These are phyloP conservation scores for Patiria pectinifera DNA, from an alignment of 53 echinoderm and acorn worm species.

Conservation along the genomic window DNA sequence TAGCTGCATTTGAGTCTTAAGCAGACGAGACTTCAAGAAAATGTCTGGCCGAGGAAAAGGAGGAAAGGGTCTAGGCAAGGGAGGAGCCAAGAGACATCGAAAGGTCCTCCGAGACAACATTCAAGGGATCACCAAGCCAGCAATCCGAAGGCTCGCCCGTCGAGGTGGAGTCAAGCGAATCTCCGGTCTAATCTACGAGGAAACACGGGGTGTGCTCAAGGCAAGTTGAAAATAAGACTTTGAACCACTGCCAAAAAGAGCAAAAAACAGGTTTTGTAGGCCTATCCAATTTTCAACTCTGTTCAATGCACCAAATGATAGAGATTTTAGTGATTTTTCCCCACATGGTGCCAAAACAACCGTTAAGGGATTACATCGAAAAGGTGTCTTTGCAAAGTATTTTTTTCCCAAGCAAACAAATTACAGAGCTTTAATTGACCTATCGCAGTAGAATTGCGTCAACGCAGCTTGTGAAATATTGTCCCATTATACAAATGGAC, in stretches of 20 bases:
- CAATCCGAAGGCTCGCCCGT: constrained; percentile 48
- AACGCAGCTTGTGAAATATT: no score
- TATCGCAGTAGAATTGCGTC: no score
- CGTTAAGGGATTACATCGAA: no score
- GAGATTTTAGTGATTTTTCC: no score
- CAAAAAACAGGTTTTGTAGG: no score
- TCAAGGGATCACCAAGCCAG: constrained; percentile 72
- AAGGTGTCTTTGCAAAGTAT: no score
- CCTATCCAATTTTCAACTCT: no score
- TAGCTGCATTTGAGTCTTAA: neutral
- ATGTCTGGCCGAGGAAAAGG: constrained; percentile 99
- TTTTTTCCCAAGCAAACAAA: no score
- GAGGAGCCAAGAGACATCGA: constrained; percentile 97
- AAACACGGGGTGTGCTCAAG: constrained; percentile 83
- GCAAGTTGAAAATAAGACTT: constrained; percentile 14
- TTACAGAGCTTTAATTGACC: no score
- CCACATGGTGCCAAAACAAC: no score
- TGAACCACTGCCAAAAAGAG: neutral
- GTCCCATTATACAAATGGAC: no score
- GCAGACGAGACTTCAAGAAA: neutral
- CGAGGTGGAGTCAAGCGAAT: constrained; percentile 90
- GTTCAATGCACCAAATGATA: no score
- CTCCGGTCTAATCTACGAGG: constrained; percentile 96
- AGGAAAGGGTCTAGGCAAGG: constrained; percentile 96
- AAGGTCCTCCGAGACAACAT: constrained; percentile 96